Evolutionary conservation across 92 coral and sea anemone genomes (phyloP), one percentile per base, ranked within the genome.

Genomic region (Umimayanthus kanabou): DNA sequence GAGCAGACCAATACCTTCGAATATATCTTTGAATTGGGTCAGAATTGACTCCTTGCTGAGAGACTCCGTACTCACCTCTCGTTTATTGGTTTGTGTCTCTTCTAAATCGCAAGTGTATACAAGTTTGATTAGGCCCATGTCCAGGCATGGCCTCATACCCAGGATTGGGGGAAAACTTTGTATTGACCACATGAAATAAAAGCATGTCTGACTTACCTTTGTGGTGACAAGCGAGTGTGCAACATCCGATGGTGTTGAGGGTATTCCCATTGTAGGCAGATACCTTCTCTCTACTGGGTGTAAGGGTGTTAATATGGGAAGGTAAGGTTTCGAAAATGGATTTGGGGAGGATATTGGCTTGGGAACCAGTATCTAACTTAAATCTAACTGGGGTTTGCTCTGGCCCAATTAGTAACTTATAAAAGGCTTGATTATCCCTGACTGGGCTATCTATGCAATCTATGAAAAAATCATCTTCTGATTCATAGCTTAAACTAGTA

Each of bases 261-360:
- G 43, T 30, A 43, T 73, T 6, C 18, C 77, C 77, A 73, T 22
- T 73, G 77, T 73, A 73, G 43, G 77, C 77, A 73, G 78, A 30
- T 73, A 73, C 5, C 78, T 74, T 74, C 50, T 74, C 78, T 74
- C 78, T 33, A 50, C n/a, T 28, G 47, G 79, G 49, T 11, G 23
- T 74, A 75, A 75, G 43, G 22, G 22, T 74, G 78, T 74, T 74
- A 74, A 50, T 30, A 74, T 14, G 8, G 20, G 20, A 37, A 30
- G 78, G 50, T 74, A 74, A 14, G 73, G 85, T 29, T n/a, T 80
- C 73, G 25, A 61, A 81, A 81, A 58, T 29, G 28, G 69, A 58
- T 57, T 81, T 81, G 73, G 85, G 85, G 9, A 81, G 29, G 14
- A 81, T 81, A 9, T 81, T 81, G 55, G 53, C 85, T 70, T 81